Evolutionary conservation across 1,140 invertebrate species (phyloP).

Genomic region (Drosophila quadrilineata): DNA sequence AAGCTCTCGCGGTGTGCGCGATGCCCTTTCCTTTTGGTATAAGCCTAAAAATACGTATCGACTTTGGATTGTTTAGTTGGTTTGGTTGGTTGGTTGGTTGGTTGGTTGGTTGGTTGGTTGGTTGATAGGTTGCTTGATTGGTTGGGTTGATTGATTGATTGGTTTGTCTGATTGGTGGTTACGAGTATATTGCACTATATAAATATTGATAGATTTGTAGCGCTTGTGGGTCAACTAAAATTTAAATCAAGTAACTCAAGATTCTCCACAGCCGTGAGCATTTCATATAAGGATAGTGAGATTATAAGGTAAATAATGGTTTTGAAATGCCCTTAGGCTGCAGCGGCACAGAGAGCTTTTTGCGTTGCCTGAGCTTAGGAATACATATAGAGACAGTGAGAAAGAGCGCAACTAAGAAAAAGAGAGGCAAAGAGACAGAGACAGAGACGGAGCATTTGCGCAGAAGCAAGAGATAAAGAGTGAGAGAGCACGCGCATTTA

Average conservation of each 20-base stretch:
- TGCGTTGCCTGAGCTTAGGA: too few species aligned
- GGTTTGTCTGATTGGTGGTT: too few species aligned
- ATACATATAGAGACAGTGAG: too few species aligned
- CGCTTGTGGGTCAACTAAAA: constrained; percentile 51
- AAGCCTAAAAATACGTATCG: constrained; percentile 82
- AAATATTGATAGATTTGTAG: too few species aligned
- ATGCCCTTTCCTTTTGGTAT: constrained; percentile 27
- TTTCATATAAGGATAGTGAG: too few species aligned
- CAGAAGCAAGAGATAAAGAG: constrained; percentile 11
- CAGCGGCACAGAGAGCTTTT: constrained; percentile 35
- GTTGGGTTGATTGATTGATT: constrained; percentile 34
- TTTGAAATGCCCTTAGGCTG: constrained; percentile 39
- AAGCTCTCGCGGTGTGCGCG: constrained; percentile 55
- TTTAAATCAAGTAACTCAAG: constrained; percentile 46
- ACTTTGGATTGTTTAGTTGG: constrained; percentile 77
- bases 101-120: constrained; percentile 19
- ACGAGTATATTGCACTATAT: too few species aligned
- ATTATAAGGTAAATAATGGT: too few species aligned
- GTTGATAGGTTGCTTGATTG: constrained; percentile 36
- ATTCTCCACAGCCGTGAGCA: too few species aligned
- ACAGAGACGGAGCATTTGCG: constrained; percentile 22
- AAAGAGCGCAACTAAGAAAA: too few species aligned
- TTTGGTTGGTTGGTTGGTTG: constrained; percentile 26
- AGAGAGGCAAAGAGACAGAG: too few species aligned
- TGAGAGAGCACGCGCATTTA: constrained; percentile 21